These are phyloP conservation scores for Zaprionus camerounensis DNA, from an alignment of 1,140 invertebrate genomes.

Conservation along the genomic window DNA sequence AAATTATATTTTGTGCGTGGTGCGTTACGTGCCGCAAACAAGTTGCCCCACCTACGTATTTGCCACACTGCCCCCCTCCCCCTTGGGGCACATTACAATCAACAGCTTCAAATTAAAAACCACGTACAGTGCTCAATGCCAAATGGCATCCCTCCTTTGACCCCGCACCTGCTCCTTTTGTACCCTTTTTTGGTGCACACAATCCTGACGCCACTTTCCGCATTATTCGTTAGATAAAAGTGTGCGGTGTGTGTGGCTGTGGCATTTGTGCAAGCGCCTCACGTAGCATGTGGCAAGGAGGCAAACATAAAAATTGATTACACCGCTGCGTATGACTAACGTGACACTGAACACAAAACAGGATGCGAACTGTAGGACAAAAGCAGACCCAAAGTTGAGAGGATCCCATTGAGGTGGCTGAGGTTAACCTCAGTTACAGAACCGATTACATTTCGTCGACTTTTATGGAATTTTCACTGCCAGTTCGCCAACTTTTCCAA, in stretches of 20 bases:
- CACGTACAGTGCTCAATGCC: slow-evolving; percentile 8
- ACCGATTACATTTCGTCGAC: not conserved
- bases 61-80: not conserved
- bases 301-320: slow-evolving; percentile 76
- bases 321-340: slow-evolving; percentile 70
- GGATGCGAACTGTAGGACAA: not conserved
- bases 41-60: slow-evolving; percentile 1
- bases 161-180: not conserved
- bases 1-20: slow-evolving; percentile 65
- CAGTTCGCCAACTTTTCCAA: not conserved
- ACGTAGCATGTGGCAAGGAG: slow-evolving; percentile 52
- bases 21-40: slow-evolving; percentile 63
- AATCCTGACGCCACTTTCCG: slow-evolving; percentile 51
- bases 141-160: not conserved
- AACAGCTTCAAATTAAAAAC: slow-evolving; percentile 38
- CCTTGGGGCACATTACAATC: slow-evolving; percentile 29
- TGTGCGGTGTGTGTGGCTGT: not conserved
- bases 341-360: slow-evolving; percentile 39
- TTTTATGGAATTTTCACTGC: slow-evolving; percentile 10
- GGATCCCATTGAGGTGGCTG: not conserved
- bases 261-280: slow-evolving; percentile 59
- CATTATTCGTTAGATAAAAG: slow-evolving; percentile 45
- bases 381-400: not conserved
- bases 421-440: not conserved
- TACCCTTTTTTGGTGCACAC: slow-evolving; percentile 44